phyloP scores from a whole-genome alignment of 2,797 vertebrate genomes.

The Capromys pilorides region DNA sequence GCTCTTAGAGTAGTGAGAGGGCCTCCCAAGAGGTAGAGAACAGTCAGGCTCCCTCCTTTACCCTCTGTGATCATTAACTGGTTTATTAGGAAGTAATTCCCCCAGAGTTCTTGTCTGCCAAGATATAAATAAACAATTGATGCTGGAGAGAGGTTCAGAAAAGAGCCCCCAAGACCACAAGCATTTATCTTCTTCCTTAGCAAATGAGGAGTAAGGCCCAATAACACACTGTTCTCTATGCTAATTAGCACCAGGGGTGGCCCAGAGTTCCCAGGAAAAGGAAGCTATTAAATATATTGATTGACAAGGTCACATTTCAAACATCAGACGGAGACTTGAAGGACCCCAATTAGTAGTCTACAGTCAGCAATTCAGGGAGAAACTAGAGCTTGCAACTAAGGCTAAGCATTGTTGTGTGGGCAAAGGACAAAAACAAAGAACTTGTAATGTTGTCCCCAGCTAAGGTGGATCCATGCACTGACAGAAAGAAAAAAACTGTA shows the following conservation, averaged over 20 bases:
- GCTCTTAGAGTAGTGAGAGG: background rate
- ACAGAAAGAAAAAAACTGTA: background rate
- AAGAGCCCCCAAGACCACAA: conserved; percentile 33
- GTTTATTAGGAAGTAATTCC: conserved; percentile 44
- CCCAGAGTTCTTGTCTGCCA: background rate
- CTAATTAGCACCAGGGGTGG: conserved; percentile 72
- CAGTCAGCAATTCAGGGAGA: background rate
- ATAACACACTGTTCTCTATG: conserved; percentile 31
- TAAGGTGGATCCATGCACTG: no score
- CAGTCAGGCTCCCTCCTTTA: background rate
- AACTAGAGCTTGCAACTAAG: background rate
- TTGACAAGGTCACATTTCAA: conserved; percentile 74
- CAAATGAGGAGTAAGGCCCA: conserved; percentile 45
- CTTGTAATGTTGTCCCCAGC: background rate
- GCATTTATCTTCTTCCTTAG: background rate
- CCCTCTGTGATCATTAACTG: background rate
- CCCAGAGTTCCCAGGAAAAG: conserved; percentile 73
- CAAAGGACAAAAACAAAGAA: background rate
- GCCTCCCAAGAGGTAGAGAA: background rate
- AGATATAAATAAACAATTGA: conserved; percentile 14
- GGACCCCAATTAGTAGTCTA: background rate
- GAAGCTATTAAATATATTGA: conserved; percentile 78
- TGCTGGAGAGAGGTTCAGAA: conserved; percentile 35
- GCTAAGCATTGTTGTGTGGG: background rate
- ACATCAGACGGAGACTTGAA: background rate